These are phyloP conservation scores for Tetraneura akinire DNA, from an alignment of 1,140 invertebrate species.

Conservation along the genomic window DNA sequence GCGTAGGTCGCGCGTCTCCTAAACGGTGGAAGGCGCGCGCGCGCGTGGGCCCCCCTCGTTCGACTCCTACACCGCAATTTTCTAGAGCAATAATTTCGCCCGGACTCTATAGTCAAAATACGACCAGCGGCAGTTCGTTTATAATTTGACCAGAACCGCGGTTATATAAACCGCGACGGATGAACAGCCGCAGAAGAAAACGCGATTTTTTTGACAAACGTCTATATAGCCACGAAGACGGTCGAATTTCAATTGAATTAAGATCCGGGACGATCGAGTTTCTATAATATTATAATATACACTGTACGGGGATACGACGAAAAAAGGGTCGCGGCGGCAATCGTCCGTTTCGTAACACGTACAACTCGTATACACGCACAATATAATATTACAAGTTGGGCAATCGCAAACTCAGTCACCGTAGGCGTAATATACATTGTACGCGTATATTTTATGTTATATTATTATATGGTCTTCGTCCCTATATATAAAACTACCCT, in stretches of 20 bases:
- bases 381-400: neutral
- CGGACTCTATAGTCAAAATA: constrained; percentile 31
- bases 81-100: neutral
- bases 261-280: neutral
- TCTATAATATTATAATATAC: neutral
- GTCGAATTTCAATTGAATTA: neutral
- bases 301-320: neutral
- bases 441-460: neutral
- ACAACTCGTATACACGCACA: no score
- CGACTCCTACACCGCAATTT: constrained; percentile 7
- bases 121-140: constrained; percentile 1
- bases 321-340: neutral
- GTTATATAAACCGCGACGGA: neutral
- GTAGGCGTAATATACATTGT: constrained; percentile 7
- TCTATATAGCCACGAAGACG: neutral
- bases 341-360: neutral
- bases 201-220: no score
- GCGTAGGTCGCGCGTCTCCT: constrained; percentile 22
- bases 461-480: neutral
- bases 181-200: no score
- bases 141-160: neutral
- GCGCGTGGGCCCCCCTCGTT: constrained; percentile 16
- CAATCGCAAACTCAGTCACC: constrained; percentile 14
- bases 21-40: neutral
- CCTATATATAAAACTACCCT: neutral